Conservation (phyloP, 2,797 vertebrate genomes). For the Fistularia tabacaria region DNA sequence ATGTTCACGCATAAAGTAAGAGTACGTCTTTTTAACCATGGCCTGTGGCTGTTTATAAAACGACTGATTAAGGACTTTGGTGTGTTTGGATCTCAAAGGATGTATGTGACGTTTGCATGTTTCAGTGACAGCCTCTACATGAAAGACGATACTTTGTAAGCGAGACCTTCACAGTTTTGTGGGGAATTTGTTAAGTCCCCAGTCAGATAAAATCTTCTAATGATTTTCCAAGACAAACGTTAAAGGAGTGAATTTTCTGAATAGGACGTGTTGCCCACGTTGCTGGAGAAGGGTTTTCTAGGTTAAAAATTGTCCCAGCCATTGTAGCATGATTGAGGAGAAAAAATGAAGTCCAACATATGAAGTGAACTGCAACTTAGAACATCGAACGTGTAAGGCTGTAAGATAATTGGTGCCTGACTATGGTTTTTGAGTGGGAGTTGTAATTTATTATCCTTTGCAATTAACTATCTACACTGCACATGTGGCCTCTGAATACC, state of each 20-base stretch:
- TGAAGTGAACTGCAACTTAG: too few relatives aligned
- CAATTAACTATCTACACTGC: too few relatives aligned
- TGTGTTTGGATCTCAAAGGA: constrained; percentile 66
- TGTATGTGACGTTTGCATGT: constrained; percentile 65
- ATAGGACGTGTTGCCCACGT: constrained; percentile 6
- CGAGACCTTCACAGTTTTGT: constrained; percentile 25
- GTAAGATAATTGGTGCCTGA: too few relatives aligned
- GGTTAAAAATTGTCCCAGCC: constrained; percentile 8
- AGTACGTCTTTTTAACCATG: constrained; percentile 38
- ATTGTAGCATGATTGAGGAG: constrained; percentile 1
- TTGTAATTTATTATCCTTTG: too few relatives aligned
- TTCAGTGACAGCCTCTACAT: constrained; percentile 59
- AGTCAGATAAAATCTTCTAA: constrained; percentile 56
- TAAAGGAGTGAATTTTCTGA: constrained; percentile 14
- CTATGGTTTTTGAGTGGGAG: too few relatives aligned
- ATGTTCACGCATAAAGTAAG: constrained; percentile 23
- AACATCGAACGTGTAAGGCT: too few relatives aligned
- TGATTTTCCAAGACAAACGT: constrained; percentile 53
- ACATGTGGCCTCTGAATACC: too few relatives aligned
- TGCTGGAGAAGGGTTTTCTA: constrained; percentile 12
- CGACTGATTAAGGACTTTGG: constrained; percentile 63
- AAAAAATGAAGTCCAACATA: too few relatives aligned
- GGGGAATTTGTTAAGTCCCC: constrained; percentile 54
- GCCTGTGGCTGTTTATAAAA: constrained; percentile 64
- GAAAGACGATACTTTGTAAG: constrained; percentile 54